Base-by-base conservation (phyloP, 2,888 invertebrate genomes). In the Zelleria hepariella region DNA sequence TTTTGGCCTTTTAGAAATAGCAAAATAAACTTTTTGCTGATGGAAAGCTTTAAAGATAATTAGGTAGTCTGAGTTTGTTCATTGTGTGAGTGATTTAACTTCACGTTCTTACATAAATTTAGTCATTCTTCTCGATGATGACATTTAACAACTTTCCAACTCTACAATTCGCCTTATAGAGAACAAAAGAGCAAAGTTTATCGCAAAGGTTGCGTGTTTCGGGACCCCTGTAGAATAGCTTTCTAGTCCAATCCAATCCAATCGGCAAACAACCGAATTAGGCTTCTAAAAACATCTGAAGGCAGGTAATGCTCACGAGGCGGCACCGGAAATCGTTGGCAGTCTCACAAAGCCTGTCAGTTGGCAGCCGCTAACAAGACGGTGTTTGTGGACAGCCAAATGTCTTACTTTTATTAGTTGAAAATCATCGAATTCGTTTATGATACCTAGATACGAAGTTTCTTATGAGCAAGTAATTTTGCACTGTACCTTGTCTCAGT, bases 301-400 rank as follows among this genome's bases (percentile, higher is more conserved):
- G 10, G 32, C 15, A 62, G 57, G 63, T 64, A 66, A 65, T 69
- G 67, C n/a, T 70, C 66, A 63, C 74, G 67, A 72, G 64, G 68
- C 63, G 69, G 61, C 61, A 59, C 58, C 65, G 64, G 67, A 70
- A 69, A 5, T 20, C 65, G 69, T 74, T 75, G 75, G 72, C 72
- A 71, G 66, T 62, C 62, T 66, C 62, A 72, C 75, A 76, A 72
- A 74, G 69, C 71, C 70, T 69, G 69, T 67, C 65, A 70, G 65
- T 68, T 76, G 75, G 73, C 75, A 74, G 71, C 71, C 69, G 71
- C 67, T 69, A 73, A 72, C 72, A 72, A 69, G 68, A 70, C 64
- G 67, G 55, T 62, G 63, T 70, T 66, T 68, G 69, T 69, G 62
- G 64, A 66, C 47, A 23, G 75, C 77, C 77, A 80, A 80, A 80